Evolutionary conservation across 2,888 invertebrate species (phyloP).

Genomic region (Beris morrisii): DNA sequence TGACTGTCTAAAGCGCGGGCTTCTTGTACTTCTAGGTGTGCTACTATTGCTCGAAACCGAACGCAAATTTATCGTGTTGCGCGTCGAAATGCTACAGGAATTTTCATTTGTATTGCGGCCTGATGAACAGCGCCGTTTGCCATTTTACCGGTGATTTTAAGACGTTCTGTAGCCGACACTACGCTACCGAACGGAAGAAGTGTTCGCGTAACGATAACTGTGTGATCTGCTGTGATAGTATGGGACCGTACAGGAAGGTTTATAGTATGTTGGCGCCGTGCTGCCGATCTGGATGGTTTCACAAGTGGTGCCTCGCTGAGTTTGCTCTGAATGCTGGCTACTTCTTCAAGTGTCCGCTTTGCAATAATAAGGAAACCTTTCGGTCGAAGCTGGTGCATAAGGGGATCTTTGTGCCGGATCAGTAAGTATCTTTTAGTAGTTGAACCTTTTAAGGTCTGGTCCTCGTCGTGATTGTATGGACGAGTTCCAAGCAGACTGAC

Average conservation of each 20-base stretch:
- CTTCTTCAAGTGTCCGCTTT: constrained; percentile 82
- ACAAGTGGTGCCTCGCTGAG: constrained; percentile 69
- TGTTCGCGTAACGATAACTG: constrained; percentile 55
- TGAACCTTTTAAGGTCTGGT: too few species aligned
- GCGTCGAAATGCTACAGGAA: constrained; percentile 63
- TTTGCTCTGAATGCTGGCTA: constrained; percentile 77
- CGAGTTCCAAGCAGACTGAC: too few species aligned
- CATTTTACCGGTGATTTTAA: constrained; percentile 66
- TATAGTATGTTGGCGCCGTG: constrained; percentile 72
- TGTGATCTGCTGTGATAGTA: constrained; percentile 69
- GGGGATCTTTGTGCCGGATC: constrained; percentile 79
- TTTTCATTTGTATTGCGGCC: constrained; percentile 78
- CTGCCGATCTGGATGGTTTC: constrained; percentile 78
- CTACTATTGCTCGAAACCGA: constrained; percentile 64
- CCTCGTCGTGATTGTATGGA: too few species aligned
- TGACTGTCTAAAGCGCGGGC: too few species aligned
- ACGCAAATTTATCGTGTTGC: constrained; percentile 77
- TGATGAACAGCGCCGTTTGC: constrained; percentile 64
- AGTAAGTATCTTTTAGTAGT: constrained; percentile 59
- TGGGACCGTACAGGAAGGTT: constrained; percentile 56
- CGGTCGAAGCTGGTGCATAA: constrained; percentile 62
- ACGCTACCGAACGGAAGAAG: constrained; percentile 9
- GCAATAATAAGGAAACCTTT: constrained; percentile 71
- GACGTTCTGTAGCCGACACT: constrained; percentile 51
- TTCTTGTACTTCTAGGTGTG: constrained; percentile 62